Conservation (phyloP, 1,140 invertebrate species). For the Anoplolepis gracilipes region DNA sequence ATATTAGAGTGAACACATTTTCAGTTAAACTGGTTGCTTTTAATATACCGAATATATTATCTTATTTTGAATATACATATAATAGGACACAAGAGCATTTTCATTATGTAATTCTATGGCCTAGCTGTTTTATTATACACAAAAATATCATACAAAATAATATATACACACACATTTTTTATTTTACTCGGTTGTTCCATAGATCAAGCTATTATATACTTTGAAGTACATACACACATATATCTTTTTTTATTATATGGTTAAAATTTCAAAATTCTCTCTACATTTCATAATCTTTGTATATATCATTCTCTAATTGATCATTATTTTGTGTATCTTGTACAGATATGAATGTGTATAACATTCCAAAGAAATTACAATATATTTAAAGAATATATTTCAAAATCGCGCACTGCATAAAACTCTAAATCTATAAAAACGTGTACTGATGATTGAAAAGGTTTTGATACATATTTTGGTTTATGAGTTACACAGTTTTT, state of each 20-base stretch:
- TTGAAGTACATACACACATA: neutral
- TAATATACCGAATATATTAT: constrained; percentile 25
- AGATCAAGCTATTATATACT: neutral
- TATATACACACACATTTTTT: constrained; percentile 23
- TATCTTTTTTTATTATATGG: neutral
- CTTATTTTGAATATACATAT: constrained; percentile 35
- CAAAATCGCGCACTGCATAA: constrained; percentile 15
- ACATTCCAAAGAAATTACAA: constrained; percentile 62
- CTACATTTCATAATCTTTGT: constrained; percentile 9
- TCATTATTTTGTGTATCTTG: constrained; percentile 22
- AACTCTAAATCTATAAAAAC: constrained; percentile 1
- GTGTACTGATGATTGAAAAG: constrained; percentile 3
- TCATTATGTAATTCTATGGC: constrained; percentile 36
- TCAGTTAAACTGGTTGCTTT: constrained; percentile 17
- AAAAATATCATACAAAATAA: neutral
- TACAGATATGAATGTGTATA: constrained; percentile 10
- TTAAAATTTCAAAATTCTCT: neutral
- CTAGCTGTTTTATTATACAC: constrained; percentile 29
- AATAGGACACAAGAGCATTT: constrained; percentile 29
- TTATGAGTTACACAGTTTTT: neutral
- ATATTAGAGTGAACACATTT: constrained; percentile 9
- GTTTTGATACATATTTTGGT: neutral
- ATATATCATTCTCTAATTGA: constrained; percentile 36
- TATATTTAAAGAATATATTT: constrained; percentile 30
- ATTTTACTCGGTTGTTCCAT: neutral